A percentile compares a stretch with the other conserved stretches of the same genome.
These are phyloP conservation scores for Melanogrammus aeglefinus DNA, from an alignment of 2,797 vertebrate genomes.

Conservation along the genomic window DNA sequence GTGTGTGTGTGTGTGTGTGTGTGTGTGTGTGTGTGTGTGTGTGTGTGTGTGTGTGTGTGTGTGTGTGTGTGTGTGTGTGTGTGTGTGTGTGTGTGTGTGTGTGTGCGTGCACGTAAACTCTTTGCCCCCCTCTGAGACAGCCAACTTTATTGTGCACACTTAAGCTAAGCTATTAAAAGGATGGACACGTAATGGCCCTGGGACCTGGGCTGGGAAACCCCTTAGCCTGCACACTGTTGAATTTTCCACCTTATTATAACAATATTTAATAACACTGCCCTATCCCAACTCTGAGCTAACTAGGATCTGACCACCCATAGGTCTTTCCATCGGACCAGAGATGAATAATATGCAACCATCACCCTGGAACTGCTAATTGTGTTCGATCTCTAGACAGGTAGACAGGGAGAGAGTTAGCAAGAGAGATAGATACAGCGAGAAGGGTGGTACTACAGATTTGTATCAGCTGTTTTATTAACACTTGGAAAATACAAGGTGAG, in stretches of 20 bases:
- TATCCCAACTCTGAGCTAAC: neutral
- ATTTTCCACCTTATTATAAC: neutral
- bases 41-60: slow-evolving; percentile 13
- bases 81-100: slow-evolving; percentile 16
- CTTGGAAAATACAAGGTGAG: slow-evolving; percentile 30
- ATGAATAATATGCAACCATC: neutral
- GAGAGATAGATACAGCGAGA: slow-evolving; percentile 8
- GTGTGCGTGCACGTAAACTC: slow-evolving; percentile 37
- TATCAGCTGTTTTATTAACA: slow-evolving; percentile 22
- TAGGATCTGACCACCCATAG: neutral
- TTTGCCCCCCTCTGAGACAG: slow-evolving; percentile 41
- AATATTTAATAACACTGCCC: neutral
- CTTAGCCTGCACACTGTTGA: neutral
- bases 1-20: neutral
- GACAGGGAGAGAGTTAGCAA: slow-evolving; percentile 11
- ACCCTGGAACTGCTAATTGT: neutral
- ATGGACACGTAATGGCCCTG: neutral
- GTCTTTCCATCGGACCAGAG: too few relatives aligned
- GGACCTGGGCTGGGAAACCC: neutral
- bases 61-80: too few relatives aligned
- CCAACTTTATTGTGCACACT: slow-evolving; percentile 30
- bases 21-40: too few relatives aligned
- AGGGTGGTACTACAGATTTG: too few relatives aligned
- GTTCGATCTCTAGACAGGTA: neutral
- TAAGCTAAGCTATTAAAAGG: too few relatives aligned